Evolutionary conservation across 2,888 invertebrate species (phyloP).

Genomic region (Cremastobaeus sp.): DNA sequence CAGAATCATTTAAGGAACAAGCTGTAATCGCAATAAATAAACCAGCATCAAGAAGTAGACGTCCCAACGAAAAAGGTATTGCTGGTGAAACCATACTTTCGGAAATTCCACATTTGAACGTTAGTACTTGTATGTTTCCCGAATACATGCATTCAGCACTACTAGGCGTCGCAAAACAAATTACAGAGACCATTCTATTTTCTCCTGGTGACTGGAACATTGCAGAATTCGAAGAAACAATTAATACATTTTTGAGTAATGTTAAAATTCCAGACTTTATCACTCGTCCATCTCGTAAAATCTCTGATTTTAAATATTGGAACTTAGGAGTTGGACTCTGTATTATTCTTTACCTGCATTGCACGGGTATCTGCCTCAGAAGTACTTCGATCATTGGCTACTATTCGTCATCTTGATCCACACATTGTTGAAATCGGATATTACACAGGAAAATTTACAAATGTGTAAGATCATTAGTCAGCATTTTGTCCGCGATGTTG

Average conservation of each 20-base stretch:
- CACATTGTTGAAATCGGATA: neutral
- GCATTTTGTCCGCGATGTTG: slow-evolving; percentile 3
- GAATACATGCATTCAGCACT: slow-evolving; percentile 19
- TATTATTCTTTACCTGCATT: too few species aligned
- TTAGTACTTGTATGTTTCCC: slow-evolving; percentile 2
- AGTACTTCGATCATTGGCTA: slow-evolving; percentile 4
- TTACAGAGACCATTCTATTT: neutral
- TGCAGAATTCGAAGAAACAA: neutral
- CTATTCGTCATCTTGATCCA: slow-evolving; percentile 9
- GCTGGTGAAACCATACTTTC: slow-evolving; percentile 1
- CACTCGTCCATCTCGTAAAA: slow-evolving; percentile 4
- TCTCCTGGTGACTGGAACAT: slow-evolving; percentile 4
- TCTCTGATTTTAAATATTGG: neutral
- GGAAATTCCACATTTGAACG: slow-evolving; percentile 6
- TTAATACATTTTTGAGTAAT: neutral
- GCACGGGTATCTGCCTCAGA: neutral
- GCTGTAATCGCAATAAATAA: neutral
- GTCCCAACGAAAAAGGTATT: slow-evolving; percentile 10
- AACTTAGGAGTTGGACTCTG: slow-evolving; percentile 4
- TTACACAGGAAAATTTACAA: neutral
- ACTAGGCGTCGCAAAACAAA: neutral
- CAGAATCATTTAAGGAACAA: neutral
- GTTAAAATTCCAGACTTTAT: slow-evolving; percentile 7
- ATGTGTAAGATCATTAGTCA: neutral
- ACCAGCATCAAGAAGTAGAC: too few species aligned